Evolutionary conservation across 2,113 vertebrate genomes (phyloP).

Genomic region (Synchiropus splendidus): DNA sequence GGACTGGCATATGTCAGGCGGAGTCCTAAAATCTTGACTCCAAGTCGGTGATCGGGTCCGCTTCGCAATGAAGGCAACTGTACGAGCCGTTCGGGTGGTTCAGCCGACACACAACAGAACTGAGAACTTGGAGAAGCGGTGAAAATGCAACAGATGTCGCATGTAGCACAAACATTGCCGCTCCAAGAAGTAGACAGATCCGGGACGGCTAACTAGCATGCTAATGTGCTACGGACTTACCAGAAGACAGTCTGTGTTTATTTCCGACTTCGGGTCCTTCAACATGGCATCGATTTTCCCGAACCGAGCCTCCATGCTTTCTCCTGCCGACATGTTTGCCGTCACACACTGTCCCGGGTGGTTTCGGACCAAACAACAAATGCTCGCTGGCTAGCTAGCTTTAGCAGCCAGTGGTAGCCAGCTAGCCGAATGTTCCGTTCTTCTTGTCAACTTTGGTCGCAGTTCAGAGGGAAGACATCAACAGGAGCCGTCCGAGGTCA

Average conservation of each 20-base stretch:
- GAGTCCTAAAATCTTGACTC: no score
- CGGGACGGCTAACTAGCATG: constrained; percentile 26
- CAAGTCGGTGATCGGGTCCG: no score
- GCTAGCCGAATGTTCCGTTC: constrained; percentile 60
- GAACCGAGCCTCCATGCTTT: constrained; percentile 88
- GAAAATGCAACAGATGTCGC: no score
- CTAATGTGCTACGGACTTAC: constrained; percentile 71
- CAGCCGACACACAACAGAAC: no score
- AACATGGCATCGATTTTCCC: constrained; percentile 94
- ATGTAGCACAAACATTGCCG: constrained; percentile 8
- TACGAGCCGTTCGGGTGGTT: no score
- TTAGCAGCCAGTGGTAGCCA: constrained; percentile 35
- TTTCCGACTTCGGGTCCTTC: constrained; percentile 92
- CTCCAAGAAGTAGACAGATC: constrained; percentile 46
- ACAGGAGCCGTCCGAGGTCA: constrained; percentile 28
- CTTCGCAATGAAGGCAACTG: no score
- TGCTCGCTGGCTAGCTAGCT: constrained; percentile 31
- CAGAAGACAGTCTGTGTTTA: constrained; percentile 97
- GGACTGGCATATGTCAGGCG: no score
- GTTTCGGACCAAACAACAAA: constrained; percentile 28
- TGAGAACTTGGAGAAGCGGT: no score
- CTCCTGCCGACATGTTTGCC: constrained; percentile 80
- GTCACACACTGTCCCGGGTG: constrained; percentile 27
- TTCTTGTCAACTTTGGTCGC: constrained; percentile 44
- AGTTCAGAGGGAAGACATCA: constrained; percentile 55